Evolutionary conservation across 2,113 vertebrate species (phyloP), one percentile per base, ranked within the genome.

Genomic region (Columba janthina): DNA sequence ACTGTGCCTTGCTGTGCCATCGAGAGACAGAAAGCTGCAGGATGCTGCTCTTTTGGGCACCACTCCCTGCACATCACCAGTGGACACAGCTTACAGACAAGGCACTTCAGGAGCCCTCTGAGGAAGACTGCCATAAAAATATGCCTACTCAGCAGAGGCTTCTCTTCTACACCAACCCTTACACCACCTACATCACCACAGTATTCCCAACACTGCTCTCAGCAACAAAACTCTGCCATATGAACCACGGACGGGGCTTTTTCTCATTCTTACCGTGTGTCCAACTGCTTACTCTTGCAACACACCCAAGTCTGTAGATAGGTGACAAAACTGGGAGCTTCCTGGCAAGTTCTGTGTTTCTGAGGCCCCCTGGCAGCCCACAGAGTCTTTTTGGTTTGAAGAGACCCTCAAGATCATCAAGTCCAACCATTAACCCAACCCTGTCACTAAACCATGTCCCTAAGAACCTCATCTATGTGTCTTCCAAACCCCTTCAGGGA

Each of bases 141-240:
- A 36, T 3, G 13, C 62, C 54, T 17, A 1, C 65, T 56, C 28
- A 32, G 69, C 0, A 0, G 11, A 61, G 21, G 9, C 12, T 42
- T 31, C 54, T 57, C 40, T 36, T 62, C 83, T 42, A 25, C 28
- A 11, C 46, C 56, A 67, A 25, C 8, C 36, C 17, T 64, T 54
- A 72, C 14, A 34, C 1, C 42, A 31, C 46, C 9, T 69, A 5
- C 11, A 15, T 6, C 58, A 10, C 44, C 2, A 0, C 53, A 42
- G 71, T 1, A 66, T 34, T 62, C 66, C 19, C 42, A 46, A 2
- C 46, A 40, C 17, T 0, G 17, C 0, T 4, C 19, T 51, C 66
- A 34, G 31, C 2, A 2, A 21, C 65, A 31, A 15, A 64, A 50
- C 70, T 38, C 12, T 2, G 7, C 17, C 48, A 32, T 17, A 4